Conservation (phyloP, 2,113 vertebrate species). For the Anser brachyrhynchus region DNA sequence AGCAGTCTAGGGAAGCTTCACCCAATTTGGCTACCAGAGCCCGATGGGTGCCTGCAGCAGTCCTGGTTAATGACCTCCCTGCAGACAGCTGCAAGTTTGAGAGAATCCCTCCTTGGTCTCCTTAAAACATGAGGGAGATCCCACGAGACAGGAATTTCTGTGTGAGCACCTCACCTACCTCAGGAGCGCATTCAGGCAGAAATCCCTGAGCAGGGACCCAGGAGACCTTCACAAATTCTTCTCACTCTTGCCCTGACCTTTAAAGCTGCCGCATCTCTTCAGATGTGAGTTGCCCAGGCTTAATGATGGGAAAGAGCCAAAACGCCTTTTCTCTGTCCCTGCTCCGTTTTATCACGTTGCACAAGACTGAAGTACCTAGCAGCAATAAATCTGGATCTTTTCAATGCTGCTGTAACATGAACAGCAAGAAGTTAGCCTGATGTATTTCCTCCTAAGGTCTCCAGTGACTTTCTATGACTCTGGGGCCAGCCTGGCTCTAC, state of each 20-base stretch:
- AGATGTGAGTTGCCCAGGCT: not conserved
- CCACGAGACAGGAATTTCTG: not conserved
- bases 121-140: not conserved
- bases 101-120: not conserved
- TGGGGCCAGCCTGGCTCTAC: not conserved
- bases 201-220: not conserved
- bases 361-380: not conserved
- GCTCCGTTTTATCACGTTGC: not conserved
- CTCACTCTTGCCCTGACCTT: not conserved
- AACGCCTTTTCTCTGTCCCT: not conserved
- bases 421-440: not conserved
- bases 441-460: not conserved
- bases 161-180: not conserved
- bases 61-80: not conserved
- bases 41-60: not conserved
- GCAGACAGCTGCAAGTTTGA: not conserved
- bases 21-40: not conserved
- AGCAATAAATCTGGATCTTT: not conserved
- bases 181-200: fast-evolving
- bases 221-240: not conserved
- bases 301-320: not conserved
- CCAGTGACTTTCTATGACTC: not conserved
- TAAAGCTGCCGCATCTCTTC: fast-evolving
- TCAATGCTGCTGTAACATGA: not conserved
- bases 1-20: not conserved